These are phyloP conservation scores for Hippopotamus amphibius DNA, from an alignment of 2,113 vertebrate genomes.

Conservation along the genomic window DNA sequence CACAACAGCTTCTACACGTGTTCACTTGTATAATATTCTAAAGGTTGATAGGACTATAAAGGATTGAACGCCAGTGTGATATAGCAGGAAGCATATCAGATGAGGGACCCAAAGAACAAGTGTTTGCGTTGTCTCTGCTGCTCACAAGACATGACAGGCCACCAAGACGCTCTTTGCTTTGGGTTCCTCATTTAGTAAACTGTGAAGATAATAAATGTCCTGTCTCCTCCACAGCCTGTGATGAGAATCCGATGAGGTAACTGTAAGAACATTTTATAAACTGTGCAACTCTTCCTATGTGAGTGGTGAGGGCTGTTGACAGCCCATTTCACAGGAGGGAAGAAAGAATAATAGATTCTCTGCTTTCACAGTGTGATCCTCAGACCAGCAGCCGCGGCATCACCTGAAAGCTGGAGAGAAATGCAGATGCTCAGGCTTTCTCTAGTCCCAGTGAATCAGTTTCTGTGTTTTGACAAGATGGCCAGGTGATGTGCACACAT, in stretches of 20 bases:
- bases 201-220: neutral
- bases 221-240: neutral
- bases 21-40: neutral
- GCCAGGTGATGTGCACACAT: neutral
- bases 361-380: neutral
- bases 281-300: neutral
- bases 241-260: neutral
- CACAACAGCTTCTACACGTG: neutral
- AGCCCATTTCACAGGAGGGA: neutral
- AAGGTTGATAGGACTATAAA: neutral
- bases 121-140: neutral
- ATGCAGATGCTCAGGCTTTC: neutral
- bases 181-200: neutral
- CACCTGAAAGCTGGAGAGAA: neutral
- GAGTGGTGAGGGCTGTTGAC: neutral
- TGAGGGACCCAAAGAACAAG: neutral
- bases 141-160: neutral
- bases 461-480: neutral
- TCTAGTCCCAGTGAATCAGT: neutral
- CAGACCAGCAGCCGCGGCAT: neutral
- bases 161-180: neutral
- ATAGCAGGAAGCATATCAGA: neutral
- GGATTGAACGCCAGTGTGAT: neutral
- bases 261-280: neutral
- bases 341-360: neutral